phyloP scores from a whole-genome alignment of 2,888 invertebrate species.

The Norana najaformis region DNA sequence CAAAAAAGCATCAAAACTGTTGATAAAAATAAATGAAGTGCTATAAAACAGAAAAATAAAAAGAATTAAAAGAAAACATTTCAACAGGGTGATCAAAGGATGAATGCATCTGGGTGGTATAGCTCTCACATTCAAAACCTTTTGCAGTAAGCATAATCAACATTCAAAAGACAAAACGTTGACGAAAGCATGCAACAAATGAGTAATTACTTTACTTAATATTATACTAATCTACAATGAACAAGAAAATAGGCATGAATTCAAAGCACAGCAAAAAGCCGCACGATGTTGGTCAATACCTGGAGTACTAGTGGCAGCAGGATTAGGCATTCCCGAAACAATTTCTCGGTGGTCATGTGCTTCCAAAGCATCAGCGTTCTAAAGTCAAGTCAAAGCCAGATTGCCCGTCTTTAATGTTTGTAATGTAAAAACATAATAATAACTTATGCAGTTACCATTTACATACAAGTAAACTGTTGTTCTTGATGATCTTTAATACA shows the following conservation, averaged over 20 bases:
- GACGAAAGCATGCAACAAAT: neutral
- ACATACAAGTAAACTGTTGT: too few relatives aligned
- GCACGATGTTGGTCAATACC: slow-evolving; percentile 42
- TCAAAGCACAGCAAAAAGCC: neutral
- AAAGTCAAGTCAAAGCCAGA: neutral
- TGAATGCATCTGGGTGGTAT: too few relatives aligned
- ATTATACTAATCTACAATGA: neutral
- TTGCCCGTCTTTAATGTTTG: too few relatives aligned
- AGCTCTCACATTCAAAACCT: too few relatives aligned
- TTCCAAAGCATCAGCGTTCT: slow-evolving; percentile 8
- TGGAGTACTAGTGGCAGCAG: slow-evolving; percentile 58
- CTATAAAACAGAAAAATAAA: too few relatives aligned
- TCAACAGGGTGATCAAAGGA: too few relatives aligned
- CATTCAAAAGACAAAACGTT: neutral
- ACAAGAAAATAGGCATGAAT: neutral
- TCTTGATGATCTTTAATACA: too few relatives aligned
- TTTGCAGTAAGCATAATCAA: neutral
- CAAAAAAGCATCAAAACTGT: neutral
- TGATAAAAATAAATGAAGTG: too few relatives aligned
- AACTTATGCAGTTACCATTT: too few relatives aligned
- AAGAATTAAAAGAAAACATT: too few relatives aligned
- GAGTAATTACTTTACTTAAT: neutral
- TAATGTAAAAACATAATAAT: too few relatives aligned
- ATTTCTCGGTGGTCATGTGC: neutral
- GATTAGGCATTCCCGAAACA: slow-evolving; percentile 41